A percentile compares a stretch with the other conserved stretches of the same genome.
Conservation (phyloP, 2,888 invertebrate species). For the Keiferia lycopersicella region DNA sequence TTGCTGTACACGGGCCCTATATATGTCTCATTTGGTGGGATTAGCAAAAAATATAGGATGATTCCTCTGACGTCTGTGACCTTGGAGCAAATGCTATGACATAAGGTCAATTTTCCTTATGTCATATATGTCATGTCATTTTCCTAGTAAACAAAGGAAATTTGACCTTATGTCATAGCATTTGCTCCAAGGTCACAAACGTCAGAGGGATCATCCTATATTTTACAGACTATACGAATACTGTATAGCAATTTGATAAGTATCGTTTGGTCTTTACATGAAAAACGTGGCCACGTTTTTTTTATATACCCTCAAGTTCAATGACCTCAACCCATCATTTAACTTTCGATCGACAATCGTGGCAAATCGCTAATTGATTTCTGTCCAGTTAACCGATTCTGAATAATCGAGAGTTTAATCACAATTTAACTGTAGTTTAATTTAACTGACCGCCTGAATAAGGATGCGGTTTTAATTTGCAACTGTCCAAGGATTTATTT, state of each 20-base stretch:
- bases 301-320: slow-evolving; percentile 18
- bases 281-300: background rate
- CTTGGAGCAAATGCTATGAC: too few relatives aligned
- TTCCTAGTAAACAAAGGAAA: too few relatives aligned
- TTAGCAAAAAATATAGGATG: too few relatives aligned
- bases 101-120: too few relatives aligned
- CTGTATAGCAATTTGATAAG: background rate
- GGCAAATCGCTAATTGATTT: slow-evolving; percentile 30
- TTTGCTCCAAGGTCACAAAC: too few relatives aligned
- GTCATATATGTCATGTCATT: too few relatives aligned
- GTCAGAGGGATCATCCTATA: too few relatives aligned
- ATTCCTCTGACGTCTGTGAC: too few relatives aligned
- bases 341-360: slow-evolving; percentile 28
- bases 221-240: too few relatives aligned
- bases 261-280: background rate
- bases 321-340: slow-evolving; percentile 24
- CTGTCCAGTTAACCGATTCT: slow-evolving; percentile 17
- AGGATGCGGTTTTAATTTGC: slow-evolving; percentile 1
- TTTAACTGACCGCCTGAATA: slow-evolving; percentile 1
- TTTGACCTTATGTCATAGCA: too few relatives aligned
- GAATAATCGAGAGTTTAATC: slow-evolving; percentile 7
- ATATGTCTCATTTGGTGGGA: too few relatives aligned
- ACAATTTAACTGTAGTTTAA: background rate
- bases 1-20: too few relatives aligned
- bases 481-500: background rate